Conservation (phyloP, 1,140 invertebrate species). For the Temnothorax nylanderi region DNA sequence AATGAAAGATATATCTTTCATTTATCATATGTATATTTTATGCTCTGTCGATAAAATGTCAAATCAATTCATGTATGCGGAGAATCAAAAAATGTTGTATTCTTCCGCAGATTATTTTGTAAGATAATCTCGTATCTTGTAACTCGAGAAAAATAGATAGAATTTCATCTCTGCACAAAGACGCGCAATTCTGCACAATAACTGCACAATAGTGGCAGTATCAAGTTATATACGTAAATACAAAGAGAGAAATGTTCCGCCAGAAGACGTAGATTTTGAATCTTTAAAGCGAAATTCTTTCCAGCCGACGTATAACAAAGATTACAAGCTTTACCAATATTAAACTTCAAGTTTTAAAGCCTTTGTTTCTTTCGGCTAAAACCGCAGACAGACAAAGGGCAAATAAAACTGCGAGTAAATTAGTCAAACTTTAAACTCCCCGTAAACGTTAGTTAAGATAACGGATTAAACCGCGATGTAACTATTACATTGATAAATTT, state of each 20-base stretch:
- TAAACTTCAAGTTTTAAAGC: neutral
- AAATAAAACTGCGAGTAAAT: neutral
- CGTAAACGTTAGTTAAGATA: neutral
- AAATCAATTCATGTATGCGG: neutral
- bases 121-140: neutral
- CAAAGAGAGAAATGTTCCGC: neutral
- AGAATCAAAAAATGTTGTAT: neutral
- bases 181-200: neutral
- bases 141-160: neutral
- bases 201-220: neutral
- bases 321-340: neutral
- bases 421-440: too few relatives aligned
- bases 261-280: neutral
- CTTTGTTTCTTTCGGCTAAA: neutral
- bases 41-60: neutral
- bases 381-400: neutral
- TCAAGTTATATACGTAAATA: neutral
- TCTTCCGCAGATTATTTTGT: neutral
- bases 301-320: neutral
- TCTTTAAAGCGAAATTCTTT: neutral
- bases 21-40: neutral
- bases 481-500: neutral
- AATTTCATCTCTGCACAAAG: conserved; percentile 33
- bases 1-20: neutral
- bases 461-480: neutral